Base-by-base conservation (phyloP, 2,888 invertebrate species). In the Fragum whitleyi region DNA sequence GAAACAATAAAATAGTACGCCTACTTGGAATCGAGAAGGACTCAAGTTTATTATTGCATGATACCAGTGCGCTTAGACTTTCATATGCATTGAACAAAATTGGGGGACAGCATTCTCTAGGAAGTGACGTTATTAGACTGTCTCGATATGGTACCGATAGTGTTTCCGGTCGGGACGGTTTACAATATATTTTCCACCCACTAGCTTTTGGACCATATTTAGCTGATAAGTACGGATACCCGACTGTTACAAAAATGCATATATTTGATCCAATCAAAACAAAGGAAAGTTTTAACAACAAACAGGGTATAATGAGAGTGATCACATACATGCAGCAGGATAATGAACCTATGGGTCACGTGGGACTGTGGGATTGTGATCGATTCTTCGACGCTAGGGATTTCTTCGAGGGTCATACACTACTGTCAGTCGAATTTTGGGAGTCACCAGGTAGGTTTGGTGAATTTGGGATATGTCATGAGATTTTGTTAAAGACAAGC, bases 371-470 rank as follows among this genome's bases (percentile, higher is more conserved):
- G 93, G 92, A 93, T 80, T 93, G 93, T 78, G 89, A 91, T 79
- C 90, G 90, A 61, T 91, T 93, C 81, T 87, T 91, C 77, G 86
- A 93, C 81, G 88, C 91, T 26, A 88, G 89, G 53, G 92, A 93
- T 78, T 93, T 92, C 91, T 90, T 91, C 42, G 85, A 84, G 11
- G 91, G 91, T 32, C 91, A 90, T 77, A 90, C 88, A 26, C 86
- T 93, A 6, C 87, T 93, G 28, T 90, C 92, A n/a, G 92, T 92
- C 61, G 92, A 93, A 87, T 93, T 93, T 87, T 93, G 93, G 93
- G 92, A 93, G 83, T 88, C 92, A 55, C 92, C 92, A 86, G 93
- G 93, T 93, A 86, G 83, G 88, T 55, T n/a, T n/a, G n/a, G n/a
- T 51, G n/a, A n/a, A n/a, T n/a, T n/a, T n/a, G n/a, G n/a, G n/a